Evolutionary conservation across 2,113 vertebrate genomes (phyloP).

Genomic region (Alethe diademata): DNA sequence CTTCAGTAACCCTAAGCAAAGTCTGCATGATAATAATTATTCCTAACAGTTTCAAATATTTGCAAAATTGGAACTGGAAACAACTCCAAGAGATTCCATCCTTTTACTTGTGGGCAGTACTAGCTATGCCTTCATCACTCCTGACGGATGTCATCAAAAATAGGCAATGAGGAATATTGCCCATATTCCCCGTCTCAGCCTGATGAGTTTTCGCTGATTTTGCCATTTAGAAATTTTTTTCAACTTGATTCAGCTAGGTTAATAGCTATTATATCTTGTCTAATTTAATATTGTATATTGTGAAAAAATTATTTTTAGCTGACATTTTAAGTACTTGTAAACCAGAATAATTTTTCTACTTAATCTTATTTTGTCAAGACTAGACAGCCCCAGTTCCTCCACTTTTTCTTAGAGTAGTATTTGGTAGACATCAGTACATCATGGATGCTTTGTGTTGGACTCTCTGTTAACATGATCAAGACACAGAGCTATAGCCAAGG

Average conservation of each 20-base stretch:
- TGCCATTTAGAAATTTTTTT: background rate
- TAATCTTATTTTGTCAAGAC: background rate
- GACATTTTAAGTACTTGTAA: background rate
- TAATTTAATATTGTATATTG: fast-evolving
- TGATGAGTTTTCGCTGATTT: background rate
- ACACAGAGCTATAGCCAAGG: background rate
- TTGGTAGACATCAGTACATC: background rate
- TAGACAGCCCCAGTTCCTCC: background rate
- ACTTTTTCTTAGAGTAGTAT: background rate
- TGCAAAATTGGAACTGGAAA: background rate
- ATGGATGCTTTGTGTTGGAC: background rate
- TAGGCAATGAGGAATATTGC: background rate
- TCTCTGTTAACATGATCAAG: background rate
- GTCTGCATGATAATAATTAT: background rate
- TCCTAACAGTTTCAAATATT: background rate
- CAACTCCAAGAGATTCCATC: background rate
- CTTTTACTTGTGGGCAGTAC: background rate
- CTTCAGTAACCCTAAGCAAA: background rate
- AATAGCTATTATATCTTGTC: background rate
- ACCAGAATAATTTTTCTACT: background rate
- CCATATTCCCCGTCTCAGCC: background rate
- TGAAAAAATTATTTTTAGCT: background rate
- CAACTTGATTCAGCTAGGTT: background rate
- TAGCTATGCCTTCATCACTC: background rate
- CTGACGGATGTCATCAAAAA: background rate